Base-by-base conservation (phyloP, 2,888 invertebrate genomes). In the Tetranychus truncatus region DNA sequence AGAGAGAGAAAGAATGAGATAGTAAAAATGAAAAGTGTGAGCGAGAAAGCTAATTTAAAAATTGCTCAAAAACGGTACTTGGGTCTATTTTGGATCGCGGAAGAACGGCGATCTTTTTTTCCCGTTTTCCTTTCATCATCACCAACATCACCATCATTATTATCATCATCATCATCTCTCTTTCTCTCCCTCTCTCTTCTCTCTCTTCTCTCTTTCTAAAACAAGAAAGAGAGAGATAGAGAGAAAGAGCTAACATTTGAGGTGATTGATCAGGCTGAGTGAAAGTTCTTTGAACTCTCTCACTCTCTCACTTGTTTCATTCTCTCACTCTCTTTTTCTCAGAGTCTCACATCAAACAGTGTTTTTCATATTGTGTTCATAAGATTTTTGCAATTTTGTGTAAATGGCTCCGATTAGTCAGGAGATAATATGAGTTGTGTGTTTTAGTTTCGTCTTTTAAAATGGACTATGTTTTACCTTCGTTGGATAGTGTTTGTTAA, bases 1-100 rank as follows among this genome's bases (percentile, higher is more conserved):
- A 7, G 55, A 55, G 44, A 74, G 44, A 74, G 67, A 67, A 45
- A 74, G 69, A 74, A 34, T 18, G 34, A 44, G 34, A 69, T 15
- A n/a, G 69, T 9, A 45, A 45, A 34, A 69, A 24, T 9, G 9
- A 20, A 18, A n/a, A 15, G 46, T 73, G 18, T 73, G 46, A 44
- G 34, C 71, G 71, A 20, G 66, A 66, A 20, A n/a, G 18, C 18
- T n/a, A 66, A 66, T n/a, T 66, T n/a, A 66, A 66, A 66, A 66
- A n/a, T 66, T 66, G 18, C 20, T n/a, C 66, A n/a, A n/a, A n/a
- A 18, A 66, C 66, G 66, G 18, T 66, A 18, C 18, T 66, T 66
- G 20, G 18, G 18, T n/a, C 18, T 18, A 66, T 66, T 66, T 18
- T n/a, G 66, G 66, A 18, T 20, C 18, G 20, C 18, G 66, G 20